A percentile compares a stretch with the other conserved stretches of the same genome.
phyloP scores from a whole-genome alignment of 2,797 vertebrate species.

The Typhlichthys eigenmanni region DNA sequence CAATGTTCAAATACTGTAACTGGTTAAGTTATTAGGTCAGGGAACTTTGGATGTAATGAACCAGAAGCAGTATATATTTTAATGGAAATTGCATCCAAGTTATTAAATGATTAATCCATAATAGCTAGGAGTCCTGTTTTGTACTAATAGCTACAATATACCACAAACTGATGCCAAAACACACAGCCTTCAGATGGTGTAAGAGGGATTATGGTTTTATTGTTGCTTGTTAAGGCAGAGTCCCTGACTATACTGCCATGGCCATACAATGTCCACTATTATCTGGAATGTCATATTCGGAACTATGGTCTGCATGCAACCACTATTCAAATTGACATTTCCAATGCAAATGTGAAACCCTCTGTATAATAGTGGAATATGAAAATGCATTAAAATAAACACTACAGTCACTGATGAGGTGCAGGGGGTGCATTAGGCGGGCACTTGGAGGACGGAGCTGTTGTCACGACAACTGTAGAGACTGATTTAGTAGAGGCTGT shows the following conservation, averaged over 20 bases:
- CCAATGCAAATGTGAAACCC: no score
- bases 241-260: no score
- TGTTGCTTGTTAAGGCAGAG: neutral
- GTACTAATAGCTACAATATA: neutral
- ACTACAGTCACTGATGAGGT: constrained; percentile 45
- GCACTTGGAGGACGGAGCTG: constrained; percentile 89
- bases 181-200: neutral
- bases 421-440: constrained; percentile 81
- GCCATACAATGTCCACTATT: no score
- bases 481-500: constrained; percentile 87
- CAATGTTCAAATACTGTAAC: neutral
- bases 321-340: no score
- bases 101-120: neutral
- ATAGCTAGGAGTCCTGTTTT: neutral
- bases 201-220: neutral
- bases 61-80: neutral
- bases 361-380: no score
- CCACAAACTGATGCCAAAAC: neutral
- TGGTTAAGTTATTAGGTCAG: no score
- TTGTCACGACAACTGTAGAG: constrained; percentile 95
- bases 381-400: no score
- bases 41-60: neutral
- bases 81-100: neutral
- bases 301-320: no score
- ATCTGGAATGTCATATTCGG: no score